A percentile compares a stretch with the other conserved stretches of the same genome.
Evolutionary conservation across 2,113 vertebrate species (phyloP).

Genomic region (Zeus faber): DNA sequence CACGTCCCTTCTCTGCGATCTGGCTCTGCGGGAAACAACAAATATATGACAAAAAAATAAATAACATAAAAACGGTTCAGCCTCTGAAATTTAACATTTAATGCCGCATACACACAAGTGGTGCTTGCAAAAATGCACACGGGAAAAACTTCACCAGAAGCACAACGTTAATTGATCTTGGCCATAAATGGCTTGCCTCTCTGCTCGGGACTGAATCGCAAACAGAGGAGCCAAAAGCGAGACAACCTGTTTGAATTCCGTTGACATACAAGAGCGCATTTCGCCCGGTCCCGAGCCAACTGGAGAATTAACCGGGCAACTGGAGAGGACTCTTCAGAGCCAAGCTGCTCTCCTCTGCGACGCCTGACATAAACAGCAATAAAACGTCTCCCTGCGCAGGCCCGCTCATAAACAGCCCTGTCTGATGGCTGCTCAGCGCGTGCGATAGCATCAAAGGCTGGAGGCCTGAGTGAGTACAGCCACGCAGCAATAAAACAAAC

Average conservation of each 20-base stretch:
- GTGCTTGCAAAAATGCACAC: background rate
- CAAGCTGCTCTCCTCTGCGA: slow-evolving; percentile 50
- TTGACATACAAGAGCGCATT: slow-evolving; percentile 52
- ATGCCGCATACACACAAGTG: too few species aligned
- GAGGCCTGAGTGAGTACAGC: slow-evolving; percentile 51
- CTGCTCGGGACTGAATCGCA: slow-evolving; percentile 49
- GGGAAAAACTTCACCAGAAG: slow-evolving; percentile 24
- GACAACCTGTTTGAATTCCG: slow-evolving; percentile 61
- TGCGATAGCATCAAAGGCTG: slow-evolving; percentile 55
- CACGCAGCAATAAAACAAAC: slow-evolving; percentile 33
- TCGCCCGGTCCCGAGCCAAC: slow-evolving; percentile 56
- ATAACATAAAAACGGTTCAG: too few species aligned
- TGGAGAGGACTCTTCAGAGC: slow-evolving; percentile 48
- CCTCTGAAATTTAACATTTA: too few species aligned
- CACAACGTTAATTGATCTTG: slow-evolving; percentile 35
- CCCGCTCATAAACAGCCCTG: slow-evolving; percentile 69
- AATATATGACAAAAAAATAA: slow-evolving; percentile 19
- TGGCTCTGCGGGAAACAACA: slow-evolving; percentile 79
- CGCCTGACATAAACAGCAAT: slow-evolving; percentile 73
- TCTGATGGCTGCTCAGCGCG: slow-evolving; percentile 54
- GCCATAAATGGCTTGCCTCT: slow-evolving; percentile 45
- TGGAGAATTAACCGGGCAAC: slow-evolving; percentile 67
- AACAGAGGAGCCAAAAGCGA: slow-evolving; percentile 35
- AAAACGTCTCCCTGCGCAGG: slow-evolving; percentile 66
- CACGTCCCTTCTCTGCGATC: slow-evolving; percentile 86